These are phyloP conservation scores for Amblyteles armatorius DNA, from an alignment of 2,888 invertebrate species.

Conservation along the genomic window DNA sequence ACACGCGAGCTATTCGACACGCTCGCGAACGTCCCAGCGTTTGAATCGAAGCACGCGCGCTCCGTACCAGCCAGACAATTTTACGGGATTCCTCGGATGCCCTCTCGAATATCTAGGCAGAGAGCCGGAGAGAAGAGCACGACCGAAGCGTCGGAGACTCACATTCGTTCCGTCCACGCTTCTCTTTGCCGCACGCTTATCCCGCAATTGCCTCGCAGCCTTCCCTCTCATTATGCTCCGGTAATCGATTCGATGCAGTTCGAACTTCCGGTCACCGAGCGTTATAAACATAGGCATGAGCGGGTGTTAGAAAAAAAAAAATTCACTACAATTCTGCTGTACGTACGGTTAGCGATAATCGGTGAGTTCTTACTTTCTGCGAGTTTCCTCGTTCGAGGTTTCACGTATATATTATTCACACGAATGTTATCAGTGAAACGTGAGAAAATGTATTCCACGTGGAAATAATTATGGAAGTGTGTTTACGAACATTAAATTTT, in stretches of 20 bases:
- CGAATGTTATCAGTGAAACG: neutral
- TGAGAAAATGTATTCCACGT: neutral
- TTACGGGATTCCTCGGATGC: slow-evolving; percentile 52
- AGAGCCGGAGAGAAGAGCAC: slow-evolving; percentile 10
- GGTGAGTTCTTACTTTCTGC: neutral
- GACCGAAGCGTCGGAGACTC: neutral
- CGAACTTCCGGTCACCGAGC: slow-evolving; percentile 23
- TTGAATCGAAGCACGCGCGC: slow-evolving; percentile 22
- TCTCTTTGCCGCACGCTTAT: neutral
- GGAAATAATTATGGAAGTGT: neutral
- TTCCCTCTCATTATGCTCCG: slow-evolving; percentile 26
- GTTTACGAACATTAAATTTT: neutral
- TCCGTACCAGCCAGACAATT: slow-evolving; percentile 56
- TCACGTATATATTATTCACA: neutral
- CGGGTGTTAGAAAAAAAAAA: neutral
- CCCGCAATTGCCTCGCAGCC: neutral
- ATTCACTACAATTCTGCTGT: neutral
- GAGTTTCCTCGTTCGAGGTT: neutral
- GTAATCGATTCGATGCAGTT: slow-evolving; percentile 15
- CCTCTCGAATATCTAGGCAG: slow-evolving; percentile 3
- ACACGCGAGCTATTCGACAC: slow-evolving; percentile 56
- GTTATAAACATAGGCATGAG: neutral
- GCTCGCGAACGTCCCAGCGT: slow-evolving; percentile 39
- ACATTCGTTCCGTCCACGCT: slow-evolving; percentile 38
- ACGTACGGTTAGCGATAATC: neutral